Percentiles rank a stretch among this genome's conserved stretches.
phyloP scores from a whole-genome alignment of 2,888 invertebrate genomes.

The Rhingia rostrata region DNA sequence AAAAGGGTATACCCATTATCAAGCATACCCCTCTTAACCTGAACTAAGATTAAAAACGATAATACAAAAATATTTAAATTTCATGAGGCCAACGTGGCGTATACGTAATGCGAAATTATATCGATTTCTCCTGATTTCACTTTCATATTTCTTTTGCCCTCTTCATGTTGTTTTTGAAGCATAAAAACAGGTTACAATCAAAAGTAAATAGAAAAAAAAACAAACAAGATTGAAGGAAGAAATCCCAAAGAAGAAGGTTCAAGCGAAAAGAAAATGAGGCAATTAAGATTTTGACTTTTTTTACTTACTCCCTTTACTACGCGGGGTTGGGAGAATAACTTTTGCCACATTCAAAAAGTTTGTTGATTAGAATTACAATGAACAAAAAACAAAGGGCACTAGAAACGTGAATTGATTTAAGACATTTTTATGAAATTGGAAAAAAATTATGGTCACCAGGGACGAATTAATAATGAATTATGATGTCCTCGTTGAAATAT shows the following conservation, averaged over 20 bases:
- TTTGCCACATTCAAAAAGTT: slow-evolving; percentile 44
- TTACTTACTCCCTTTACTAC: slow-evolving; percentile 31
- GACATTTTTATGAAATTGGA: slow-evolving; percentile 47
- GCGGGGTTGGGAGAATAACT: slow-evolving; percentile 13
- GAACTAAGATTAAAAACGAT: too few relatives aligned
- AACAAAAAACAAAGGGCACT: slow-evolving; percentile 51
- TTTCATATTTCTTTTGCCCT: slow-evolving; percentile 20
- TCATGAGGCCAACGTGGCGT: neutral
- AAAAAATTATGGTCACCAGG: slow-evolving; percentile 44
- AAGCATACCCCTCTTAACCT: too few relatives aligned
- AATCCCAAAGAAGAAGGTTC: slow-evolving; percentile 50
- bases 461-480: slow-evolving; percentile 63
- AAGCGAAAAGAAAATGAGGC: slow-evolving; percentile 67
- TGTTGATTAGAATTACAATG: slow-evolving; percentile 68
- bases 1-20: too few relatives aligned
- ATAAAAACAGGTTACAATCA: slow-evolving; percentile 61
- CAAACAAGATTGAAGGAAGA: slow-evolving; percentile 1
- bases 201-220: slow-evolving; percentile 40
- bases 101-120: neutral
- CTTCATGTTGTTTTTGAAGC: slow-evolving; percentile 30
- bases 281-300: slow-evolving; percentile 59
- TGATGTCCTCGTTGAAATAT: slow-evolving; percentile 34
- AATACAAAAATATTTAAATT: too few relatives aligned
- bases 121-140: neutral
- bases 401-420: slow-evolving; percentile 58